Evolutionary conservation across 1,140 invertebrate genomes (phyloP).

Genomic region (Mamestra configurata): DNA sequence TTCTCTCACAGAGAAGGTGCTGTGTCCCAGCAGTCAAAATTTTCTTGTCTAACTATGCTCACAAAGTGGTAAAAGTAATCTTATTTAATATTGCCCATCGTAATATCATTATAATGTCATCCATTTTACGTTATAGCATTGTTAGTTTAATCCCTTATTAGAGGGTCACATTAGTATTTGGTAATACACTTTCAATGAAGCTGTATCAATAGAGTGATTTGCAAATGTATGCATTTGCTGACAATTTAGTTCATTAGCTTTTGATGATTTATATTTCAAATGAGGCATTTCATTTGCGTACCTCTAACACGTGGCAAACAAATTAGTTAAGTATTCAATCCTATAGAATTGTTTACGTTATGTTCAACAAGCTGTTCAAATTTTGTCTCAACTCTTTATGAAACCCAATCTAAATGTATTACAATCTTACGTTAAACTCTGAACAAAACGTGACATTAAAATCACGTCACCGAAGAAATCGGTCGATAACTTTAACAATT

Average conservation of each 20-base stretch:
- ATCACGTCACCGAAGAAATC: slow-evolving; percentile 43
- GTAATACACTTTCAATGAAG: neutral
- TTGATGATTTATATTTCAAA: neutral
- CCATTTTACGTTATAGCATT: neutral
- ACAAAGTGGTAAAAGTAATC: no score
- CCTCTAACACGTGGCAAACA: neutral
- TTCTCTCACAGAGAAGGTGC: no score
- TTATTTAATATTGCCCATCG: no score
- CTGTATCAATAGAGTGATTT: neutral
- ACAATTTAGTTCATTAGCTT: neutral
- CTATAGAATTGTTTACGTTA: neutral
- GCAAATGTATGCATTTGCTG: neutral
- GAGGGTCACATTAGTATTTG: neutral
- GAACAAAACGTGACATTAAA: slow-evolving; percentile 26
- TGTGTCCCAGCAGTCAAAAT: no score
- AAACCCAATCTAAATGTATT: neutral
- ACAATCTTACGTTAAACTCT: neutral
- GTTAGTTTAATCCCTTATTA: neutral
- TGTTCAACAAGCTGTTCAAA: neutral
- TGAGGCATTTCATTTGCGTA: neutral
- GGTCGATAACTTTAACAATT: slow-evolving; percentile 65
- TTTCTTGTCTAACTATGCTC: no score
- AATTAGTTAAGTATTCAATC: neutral
- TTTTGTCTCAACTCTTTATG: neutral
- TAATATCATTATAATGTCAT: no score